A percentile compares a stretch with the other conserved stretches of the same genome.
These are phyloP conservation scores for Lateolabrax maculatus DNA, from an alignment of 2,797 vertebrate genomes.

Conservation along the genomic window DNA sequence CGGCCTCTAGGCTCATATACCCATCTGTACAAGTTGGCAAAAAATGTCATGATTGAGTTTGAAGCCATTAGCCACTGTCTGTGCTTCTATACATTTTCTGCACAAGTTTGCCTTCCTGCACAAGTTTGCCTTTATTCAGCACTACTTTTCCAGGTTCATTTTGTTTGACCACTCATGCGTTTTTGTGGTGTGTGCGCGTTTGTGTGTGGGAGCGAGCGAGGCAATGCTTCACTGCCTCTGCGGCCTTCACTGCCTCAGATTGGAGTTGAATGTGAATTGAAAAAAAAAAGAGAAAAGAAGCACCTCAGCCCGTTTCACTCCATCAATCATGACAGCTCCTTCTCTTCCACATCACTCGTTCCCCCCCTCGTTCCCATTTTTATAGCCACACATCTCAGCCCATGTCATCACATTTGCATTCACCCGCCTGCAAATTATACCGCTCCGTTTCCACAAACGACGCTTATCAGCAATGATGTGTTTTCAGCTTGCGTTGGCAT, in stretches of 20 bases:
- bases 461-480: slow-evolving; percentile 80
- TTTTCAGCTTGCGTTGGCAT: slow-evolving; percentile 79
- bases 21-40: slow-evolving; percentile 21
- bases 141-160: slow-evolving; percentile 73
- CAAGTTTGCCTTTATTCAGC: slow-evolving; percentile 69
- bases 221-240: slow-evolving; percentile 71
- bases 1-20: slow-evolving; percentile 32
- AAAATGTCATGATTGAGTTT: slow-evolving; percentile 38
- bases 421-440: slow-evolving; percentile 77
- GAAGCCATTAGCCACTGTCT: slow-evolving; percentile 51
- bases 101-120: slow-evolving; percentile 51
- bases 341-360: slow-evolving; percentile 78
- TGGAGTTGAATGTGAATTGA: slow-evolving; percentile 73
- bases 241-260: slow-evolving; percentile 75
- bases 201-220: slow-evolving; percentile 34
- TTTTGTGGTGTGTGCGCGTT: slow-evolving; percentile 44
- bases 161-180: slow-evolving; percentile 79
- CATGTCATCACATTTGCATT: slow-evolving; percentile 84
- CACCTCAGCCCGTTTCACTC: slow-evolving; percentile 80
- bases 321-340: slow-evolving; percentile 83
- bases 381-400: slow-evolving; percentile 76
- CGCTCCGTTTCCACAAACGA: slow-evolving; percentile 74
- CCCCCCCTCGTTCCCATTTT: slow-evolving; percentile 68
- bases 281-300: slow-evolving; percentile 62
- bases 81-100: slow-evolving; percentile 44